Base-by-base conservation (phyloP, 2,113 vertebrate genomes). In the Clarias magur region DNA sequence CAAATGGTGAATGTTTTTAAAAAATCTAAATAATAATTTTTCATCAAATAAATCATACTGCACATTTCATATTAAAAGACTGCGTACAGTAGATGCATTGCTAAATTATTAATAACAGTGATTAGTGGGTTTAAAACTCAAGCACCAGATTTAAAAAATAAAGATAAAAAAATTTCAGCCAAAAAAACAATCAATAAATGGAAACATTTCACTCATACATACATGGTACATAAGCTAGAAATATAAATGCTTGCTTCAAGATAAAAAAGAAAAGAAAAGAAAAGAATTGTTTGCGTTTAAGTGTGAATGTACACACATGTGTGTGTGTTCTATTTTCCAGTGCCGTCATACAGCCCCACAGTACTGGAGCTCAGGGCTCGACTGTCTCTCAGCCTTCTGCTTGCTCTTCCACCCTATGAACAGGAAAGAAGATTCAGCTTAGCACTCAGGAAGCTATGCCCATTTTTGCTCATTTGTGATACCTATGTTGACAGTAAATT, bases 291-390 rank as follows among this genome's bases (percentile, higher is more conserved):
- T 17, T 42, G 17, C 3, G 34, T 42, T 30, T 72, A 34, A 2
- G 67, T 70, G 27, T 34, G 67, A 34, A 27, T 70, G 70, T 21
- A 34, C 10, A 30, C 19, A 30, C 34, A 30, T 9, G 68, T 38
- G 68, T 75, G 72, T 56, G 73, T 54, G 73, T 67, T 76, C 60
- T 87, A 89, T 59, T 81, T 68, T 54, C 83, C 42, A 80, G 53
- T 82, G 80, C 65, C 56, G 4, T 57, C 81, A 54, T 87, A 87
- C 15, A 91, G 88, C 21, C 86, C 88, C 42, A 87, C 87, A 6
- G 86, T 89, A 85, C 91, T 91, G 80, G 91, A 87, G 81, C 91
- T 90, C 72, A 89, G 85, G 34, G 79, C 11, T 75, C 89, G 87
- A 76, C 86, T 90, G 48, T 89, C 85, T 82, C 86, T 90, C 85